Conservation (phyloP, 2,113 vertebrate species). For the Oreocharis arfaki region DNA sequence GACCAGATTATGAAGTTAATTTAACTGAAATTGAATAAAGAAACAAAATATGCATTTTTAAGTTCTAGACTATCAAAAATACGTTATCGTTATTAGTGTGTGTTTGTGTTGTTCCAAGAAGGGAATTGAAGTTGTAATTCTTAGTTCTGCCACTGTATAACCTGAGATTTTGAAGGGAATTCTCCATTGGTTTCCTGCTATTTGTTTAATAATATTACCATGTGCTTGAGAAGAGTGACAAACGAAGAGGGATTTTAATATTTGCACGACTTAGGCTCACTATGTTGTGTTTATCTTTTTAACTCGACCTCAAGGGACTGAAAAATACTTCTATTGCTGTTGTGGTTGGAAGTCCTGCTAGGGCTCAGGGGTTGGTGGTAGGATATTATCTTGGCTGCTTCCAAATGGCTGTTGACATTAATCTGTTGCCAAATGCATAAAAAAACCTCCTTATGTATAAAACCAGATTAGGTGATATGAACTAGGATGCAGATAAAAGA, state of each 20-base stretch:
- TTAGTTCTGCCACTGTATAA: not conserved
- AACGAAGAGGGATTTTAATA: constrained; percentile 48
- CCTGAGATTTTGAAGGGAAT: constrained; percentile 32
- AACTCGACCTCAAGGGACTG: not conserved
- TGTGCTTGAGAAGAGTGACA: constrained; percentile 37
- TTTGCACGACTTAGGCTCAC: constrained; percentile 46
- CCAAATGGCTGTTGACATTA: not conserved
- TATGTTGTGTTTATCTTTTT: constrained; percentile 37
- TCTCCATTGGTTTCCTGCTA: constrained; percentile 63
- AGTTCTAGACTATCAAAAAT: not conserved
- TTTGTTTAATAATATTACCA: constrained; percentile 65
- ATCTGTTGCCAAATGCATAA: not conserved
- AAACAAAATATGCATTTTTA: not conserved
- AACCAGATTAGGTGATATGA: not conserved
- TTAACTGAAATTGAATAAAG: not conserved
- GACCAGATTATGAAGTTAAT: not conserved
- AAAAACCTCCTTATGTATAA: not conserved
- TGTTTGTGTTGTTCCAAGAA: not conserved
- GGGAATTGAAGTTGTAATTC: constrained; percentile 1
- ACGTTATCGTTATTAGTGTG: not conserved
- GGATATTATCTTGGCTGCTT: not conserved
- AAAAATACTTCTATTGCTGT: not conserved
- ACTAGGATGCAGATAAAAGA: not conserved
- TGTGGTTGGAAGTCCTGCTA: not conserved
- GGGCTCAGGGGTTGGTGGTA: not conserved